Conservation (phyloP, 2,888 invertebrate species). For the Brachypalpus laphriformis region DNA sequence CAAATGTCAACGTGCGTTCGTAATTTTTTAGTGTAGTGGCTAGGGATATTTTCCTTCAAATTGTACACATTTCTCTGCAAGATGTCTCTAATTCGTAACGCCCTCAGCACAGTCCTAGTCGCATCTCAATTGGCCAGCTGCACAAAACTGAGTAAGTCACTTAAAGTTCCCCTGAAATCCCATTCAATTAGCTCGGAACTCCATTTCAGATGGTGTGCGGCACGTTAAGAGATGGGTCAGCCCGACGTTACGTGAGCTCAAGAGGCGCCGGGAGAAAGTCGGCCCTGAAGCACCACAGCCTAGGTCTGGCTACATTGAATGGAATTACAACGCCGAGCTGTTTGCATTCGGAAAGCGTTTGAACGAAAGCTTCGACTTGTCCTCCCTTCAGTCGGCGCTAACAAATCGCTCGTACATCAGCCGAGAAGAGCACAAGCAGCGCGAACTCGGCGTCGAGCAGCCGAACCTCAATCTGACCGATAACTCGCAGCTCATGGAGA, state of each 20-base stretch:
- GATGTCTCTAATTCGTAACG: conserved; percentile 61
- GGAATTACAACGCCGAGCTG: conserved; percentile 94
- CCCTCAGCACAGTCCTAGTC: conserved; percentile 37
- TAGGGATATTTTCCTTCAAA: not conserved
- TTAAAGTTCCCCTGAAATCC: not conserved
- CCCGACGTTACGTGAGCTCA: conserved; percentile 87
- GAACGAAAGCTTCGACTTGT: conserved; percentile 90
- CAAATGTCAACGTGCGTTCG: conserved; percentile 34
- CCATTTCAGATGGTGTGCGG: conserved; percentile 69
- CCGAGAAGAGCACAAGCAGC: conserved; percentile 87
- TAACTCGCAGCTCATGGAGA: conserved; percentile 87
- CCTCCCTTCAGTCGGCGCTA: conserved; percentile 89
- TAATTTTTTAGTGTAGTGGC: too few species aligned
- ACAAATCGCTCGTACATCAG: conserved; percentile 91
- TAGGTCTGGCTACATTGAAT: conserved; percentile 89
- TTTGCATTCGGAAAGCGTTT: conserved; percentile 94
- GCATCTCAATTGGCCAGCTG: conserved; percentile 36
- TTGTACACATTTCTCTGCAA: not conserved
- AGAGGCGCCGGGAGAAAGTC: conserved; percentile 84
- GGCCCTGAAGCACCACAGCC: conserved; percentile 84
- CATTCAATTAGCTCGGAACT: not conserved
- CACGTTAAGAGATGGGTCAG: conserved; percentile 86
- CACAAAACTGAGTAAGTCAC: conserved; percentile 36
- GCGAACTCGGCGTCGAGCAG: conserved; percentile 87
- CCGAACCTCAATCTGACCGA: conserved; percentile 85